Conservation (phyloP, 2,888 invertebrate species). For the Belgica antarctica region DNA sequence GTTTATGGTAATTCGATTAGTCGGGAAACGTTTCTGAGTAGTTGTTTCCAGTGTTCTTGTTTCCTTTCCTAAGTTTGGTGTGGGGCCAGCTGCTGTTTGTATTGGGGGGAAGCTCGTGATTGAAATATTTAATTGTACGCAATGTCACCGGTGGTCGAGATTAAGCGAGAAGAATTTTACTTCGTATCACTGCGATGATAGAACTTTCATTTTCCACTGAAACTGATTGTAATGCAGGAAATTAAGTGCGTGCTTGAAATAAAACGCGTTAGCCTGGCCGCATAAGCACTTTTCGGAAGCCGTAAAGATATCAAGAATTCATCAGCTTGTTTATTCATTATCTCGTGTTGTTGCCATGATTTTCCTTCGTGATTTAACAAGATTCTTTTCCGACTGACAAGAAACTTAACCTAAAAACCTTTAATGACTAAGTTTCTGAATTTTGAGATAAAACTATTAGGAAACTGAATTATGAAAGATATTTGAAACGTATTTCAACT, state of each 20-base stretch:
- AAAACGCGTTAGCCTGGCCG: too few relatives aligned
- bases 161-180: too few relatives aligned
- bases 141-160: neutral
- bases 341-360: too few relatives aligned
- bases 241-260: neutral
- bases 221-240: conserved; percentile 12
- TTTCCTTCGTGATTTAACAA: neutral
- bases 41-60: neutral
- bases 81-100: neutral
- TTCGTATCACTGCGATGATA: too few relatives aligned
- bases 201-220: too few relatives aligned
- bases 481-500: too few relatives aligned
- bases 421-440: too few relatives aligned
- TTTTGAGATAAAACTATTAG: too few relatives aligned
- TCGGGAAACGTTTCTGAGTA: conserved; percentile 7
- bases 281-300: neutral
- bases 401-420: too few relatives aligned
- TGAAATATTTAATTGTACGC: neutral
- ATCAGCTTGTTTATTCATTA: too few relatives aligned
- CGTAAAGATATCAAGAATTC: neutral
- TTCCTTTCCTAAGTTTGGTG: conserved; percentile 6
- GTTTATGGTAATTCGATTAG: neutral
- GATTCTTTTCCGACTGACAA: too few relatives aligned
- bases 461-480: too few relatives aligned
- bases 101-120: neutral